Base-by-base conservation (phyloP, 2,888 invertebrate genomes). In the Lepidonotus clava region DNA sequence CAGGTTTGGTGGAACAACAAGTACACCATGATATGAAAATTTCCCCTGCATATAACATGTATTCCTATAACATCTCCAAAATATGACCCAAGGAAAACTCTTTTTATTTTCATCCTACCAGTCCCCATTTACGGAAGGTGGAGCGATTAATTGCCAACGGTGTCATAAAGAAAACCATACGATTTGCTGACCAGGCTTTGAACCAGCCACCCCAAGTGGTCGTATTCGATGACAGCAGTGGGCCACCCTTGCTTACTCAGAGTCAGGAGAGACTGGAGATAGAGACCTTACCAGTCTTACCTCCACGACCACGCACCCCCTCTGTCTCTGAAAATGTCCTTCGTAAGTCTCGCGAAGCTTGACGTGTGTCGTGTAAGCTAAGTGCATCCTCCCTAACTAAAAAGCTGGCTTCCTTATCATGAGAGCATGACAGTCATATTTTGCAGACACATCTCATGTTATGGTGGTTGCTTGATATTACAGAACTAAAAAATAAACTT, bases 191-290 rank as follows among this genome's bases (percentile, higher is more conserved):
- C 80, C 46, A 80, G 51, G 80, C 34, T 5, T 28, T 32, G 2
- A 24, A 80, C 51, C 46, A 80, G 28, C 46, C 80, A 5, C 46
- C 80, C 1, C 80, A 51, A 46, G 32, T 80, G 28, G 28, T 80
- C 32, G 46, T 80, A 14, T 80, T 80, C 34, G 80, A 46, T 14
- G 46, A 41, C 14, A 18, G 36, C 36, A 11, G 11, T 11, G 36
- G 36, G 36, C 34, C 34, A 1, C n/a, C n/a, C n/a, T n/a, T n/a
- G n/a, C n/a, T n/a, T n/a, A 36, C 71, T 4, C 71, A 18, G 21
- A 71, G 71, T n/a, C 36, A 71, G 38, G 71, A 71, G 71, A 34
- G 71, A 38, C 38, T 71, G 71, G 71, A 71, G 71, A 71, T 71
- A 36, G 71, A 34, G 18, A 18, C 18, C 1, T 24, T 71, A 14